Base-by-base conservation (phyloP, 2,113 vertebrate species). In the Alethe castanea region DNA sequence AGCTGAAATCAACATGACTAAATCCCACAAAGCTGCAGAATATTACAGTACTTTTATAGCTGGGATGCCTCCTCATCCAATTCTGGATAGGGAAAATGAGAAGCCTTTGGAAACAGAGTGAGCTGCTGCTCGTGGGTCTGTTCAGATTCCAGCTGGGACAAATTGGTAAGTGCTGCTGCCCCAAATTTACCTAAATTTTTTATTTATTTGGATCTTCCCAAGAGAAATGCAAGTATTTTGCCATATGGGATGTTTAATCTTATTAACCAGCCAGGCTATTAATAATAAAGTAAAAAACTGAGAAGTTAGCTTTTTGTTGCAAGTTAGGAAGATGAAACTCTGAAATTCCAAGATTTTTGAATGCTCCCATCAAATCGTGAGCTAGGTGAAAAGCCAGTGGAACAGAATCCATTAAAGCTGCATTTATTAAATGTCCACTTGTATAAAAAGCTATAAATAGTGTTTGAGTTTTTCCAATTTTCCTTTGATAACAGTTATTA, bases 361-460 rank as follows among this genome's bases (percentile, higher is more conserved):
- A 67, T 4, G 28, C 45, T 96, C 52, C 79, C 67, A 66, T 87
- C 81, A 94, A 93, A 92, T 73, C 77, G 65, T 12, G 25, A 81
- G 78, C 61, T 29, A 54, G 80, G 25, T 69, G 47, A 94, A 92
- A 94, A 97, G 79, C 89, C 88, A 95, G 86, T 47, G 93, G 93
- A 93, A 91, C 44, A 84, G 94, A 96, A 94, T 82, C 95, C 82
- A 97, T 95, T 95, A 95, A 80, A 96, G 82, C 10, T 83, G 38
- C 38, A 81, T 95, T 94, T 95, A 91, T 92, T 96, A 89, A 93
- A 94, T 94, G 95, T 88, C 97, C 95, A 95, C 88, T 98, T 97
- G 85, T 54, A 95, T 67, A 83, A 96, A 91, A 96, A 96, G 94
- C 96, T 97, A 97, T 96, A 98, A 97, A 97, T 96, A 96, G 77